Evolutionary conservation across 2,888 invertebrate genomes (phyloP), one percentile per base, ranked within the genome.

Genomic region (Ichneumoninae sp.): DNA sequence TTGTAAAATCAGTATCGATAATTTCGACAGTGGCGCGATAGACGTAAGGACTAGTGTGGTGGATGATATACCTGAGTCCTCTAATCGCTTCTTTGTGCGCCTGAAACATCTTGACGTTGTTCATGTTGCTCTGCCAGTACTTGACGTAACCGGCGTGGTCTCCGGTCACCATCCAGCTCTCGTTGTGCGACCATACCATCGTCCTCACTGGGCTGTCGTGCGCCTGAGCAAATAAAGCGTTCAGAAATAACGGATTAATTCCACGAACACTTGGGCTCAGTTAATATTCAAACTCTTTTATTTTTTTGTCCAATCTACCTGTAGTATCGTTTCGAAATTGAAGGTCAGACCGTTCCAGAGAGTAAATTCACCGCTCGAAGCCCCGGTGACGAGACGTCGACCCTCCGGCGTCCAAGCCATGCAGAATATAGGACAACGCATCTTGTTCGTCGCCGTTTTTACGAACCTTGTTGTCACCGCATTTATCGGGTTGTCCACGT

Each of bases 71-170:
- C 98, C 98, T 98, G 95, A 99, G 97, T 95, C 99, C 99, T 94
- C 99, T 96, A 91, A 99, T 97, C 88, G 99, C 98, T 95, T 99
- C 99, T 96, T 99, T 99, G 95, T 99, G 99, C 81, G 99, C 99
- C 95, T 99, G 99, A 95, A 98, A 99, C 99, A 99, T 99, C 96
- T 99, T 99, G 82, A 99, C 99, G 95, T 99, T 99, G 95, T 99
- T 99, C 99, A 99, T 99, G 95, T 99, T 99, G 90, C 99, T 98
- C 95, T 99, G 99, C 99, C 99, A 99, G 95, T 99, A 99, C 93
- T 99, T 99, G 88, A 99, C 98, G 94, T 98, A 99, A 84, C 99
- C 99, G 74, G 97, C 97, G 94, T 99, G 99, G 95, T 99, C 99
- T 30, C 98, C 99, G 0, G 99, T 99, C 85, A 99, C 98, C 98